These are phyloP conservation scores for Drosophila grimshawi DNA, from an alignment of 1,140 invertebrate genomes.

Conservation along the genomic window DNA sequence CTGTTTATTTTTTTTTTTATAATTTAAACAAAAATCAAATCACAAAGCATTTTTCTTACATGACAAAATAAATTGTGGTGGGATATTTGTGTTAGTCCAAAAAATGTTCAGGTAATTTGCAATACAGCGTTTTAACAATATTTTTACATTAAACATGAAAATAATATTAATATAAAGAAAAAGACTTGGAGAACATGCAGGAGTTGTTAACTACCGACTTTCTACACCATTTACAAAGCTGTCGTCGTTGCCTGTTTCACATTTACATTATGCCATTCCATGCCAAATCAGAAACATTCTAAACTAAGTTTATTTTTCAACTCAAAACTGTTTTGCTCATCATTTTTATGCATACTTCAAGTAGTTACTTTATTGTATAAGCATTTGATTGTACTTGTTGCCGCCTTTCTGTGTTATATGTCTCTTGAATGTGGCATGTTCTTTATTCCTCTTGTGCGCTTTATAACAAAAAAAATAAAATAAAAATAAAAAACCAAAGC, in stretches of 20 bases:
- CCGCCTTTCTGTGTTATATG: constrained; percentile 55
- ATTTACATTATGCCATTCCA: constrained; percentile 7
- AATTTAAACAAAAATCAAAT: no score
- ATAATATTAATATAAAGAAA: no score
- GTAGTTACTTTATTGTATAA: constrained; percentile 16
- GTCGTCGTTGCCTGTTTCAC: constrained; percentile 42
- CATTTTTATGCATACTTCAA: constrained; percentile 8
- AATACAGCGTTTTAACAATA: no score
- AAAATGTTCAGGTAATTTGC: no score
- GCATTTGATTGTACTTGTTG: constrained; percentile 33
- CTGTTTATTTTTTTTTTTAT: no score
- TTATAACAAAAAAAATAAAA: constrained; percentile 44
- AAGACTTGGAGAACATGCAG: no score
- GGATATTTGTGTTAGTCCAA: no score
- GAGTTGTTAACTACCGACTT: not conserved
- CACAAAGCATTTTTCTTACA: no score
- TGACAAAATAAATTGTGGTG: no score
- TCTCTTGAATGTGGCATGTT: constrained; percentile 66
- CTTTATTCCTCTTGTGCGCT: constrained; percentile 63
- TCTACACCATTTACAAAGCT: constrained; percentile 26
- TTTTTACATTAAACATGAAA: no score
- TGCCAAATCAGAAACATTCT: constrained; percentile 12
- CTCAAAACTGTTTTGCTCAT: constrained; percentile 10
- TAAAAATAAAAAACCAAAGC: constrained; percentile 11
- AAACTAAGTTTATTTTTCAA: not conserved